phyloP scores from a whole-genome alignment of 2,113 vertebrate species.

The Vidua chalybeata region DNA sequence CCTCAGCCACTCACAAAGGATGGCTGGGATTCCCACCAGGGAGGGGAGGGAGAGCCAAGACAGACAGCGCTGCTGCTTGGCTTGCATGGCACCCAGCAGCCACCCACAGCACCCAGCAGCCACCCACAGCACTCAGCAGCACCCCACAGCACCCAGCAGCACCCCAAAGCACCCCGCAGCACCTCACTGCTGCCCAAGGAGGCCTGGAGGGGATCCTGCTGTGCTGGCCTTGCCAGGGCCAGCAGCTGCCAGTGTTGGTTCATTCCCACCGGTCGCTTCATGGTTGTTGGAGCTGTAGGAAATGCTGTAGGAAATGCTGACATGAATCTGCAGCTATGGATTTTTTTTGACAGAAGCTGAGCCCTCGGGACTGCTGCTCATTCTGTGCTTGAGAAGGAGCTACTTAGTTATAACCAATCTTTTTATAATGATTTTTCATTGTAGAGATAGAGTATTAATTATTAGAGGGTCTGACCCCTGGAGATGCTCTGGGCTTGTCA shows the following conservation, averaged over 20 bases:
- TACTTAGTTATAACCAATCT: conserved; percentile 25
- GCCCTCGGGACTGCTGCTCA: conserved; percentile 26
- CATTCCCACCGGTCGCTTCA: background rate
- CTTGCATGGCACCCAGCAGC: background rate
- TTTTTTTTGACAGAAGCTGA: conserved; percentile 52
- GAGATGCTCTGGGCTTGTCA: background rate
- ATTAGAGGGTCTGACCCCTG: background rate
- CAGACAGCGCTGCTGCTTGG: rapidly evolving
- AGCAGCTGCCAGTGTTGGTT: rapidly evolving
- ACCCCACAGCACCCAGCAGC: background rate
- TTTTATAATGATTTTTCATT: conserved; percentile 50
- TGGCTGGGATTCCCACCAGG: background rate
- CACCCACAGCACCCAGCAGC: background rate
- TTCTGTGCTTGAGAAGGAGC: background rate
- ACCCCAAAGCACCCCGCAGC: background rate
- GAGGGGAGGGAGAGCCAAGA: background rate
- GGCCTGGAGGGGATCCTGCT: background rate
- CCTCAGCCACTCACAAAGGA: background rate
- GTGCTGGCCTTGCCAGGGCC: rapidly evolving
- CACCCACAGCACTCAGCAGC: background rate
- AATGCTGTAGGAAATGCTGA: background rate
- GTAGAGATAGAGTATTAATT: conserved; percentile 56
- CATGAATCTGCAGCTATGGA: conserved; percentile 49
- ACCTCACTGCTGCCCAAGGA: background rate
- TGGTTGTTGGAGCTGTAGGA: background rate